These are phyloP conservation scores for Lordiphosa andalusiaca DNA, from an alignment of 2,888 invertebrate species.

Conservation along the genomic window DNA sequence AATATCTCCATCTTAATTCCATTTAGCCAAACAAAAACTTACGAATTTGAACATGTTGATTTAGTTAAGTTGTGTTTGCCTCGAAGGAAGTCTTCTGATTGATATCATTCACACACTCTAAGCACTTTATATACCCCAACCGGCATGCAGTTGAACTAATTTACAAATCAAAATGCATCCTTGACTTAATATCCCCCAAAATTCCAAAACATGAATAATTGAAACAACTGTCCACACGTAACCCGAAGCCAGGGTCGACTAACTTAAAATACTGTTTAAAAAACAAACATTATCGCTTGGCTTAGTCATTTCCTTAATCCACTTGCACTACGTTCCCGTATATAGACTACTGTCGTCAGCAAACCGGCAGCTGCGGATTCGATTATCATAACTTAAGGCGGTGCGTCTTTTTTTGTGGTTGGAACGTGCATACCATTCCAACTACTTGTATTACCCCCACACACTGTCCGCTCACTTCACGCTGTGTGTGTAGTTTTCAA, in stretches of 20 bases:
- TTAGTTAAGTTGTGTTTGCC: constrained; percentile 18
- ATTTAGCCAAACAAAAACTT: constrained; percentile 36
- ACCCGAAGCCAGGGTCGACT: constrained; percentile 17
- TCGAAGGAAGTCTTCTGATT: constrained; percentile 29
- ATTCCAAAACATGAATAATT: not conserved
- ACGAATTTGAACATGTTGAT: constrained; percentile 77
- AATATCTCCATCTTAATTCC: not conserved
- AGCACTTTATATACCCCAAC: constrained; percentile 24
- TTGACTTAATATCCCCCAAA: constrained; percentile 7
- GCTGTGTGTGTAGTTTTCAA: constrained; percentile 24
- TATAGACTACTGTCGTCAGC: constrained; percentile 43
- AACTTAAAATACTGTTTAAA: constrained; percentile 2
- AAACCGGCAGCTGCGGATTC: constrained; percentile 29
- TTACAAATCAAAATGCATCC: constrained; percentile 15
- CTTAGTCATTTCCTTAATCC: constrained; percentile 15
- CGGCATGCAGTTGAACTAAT: not conserved
- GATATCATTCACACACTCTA: constrained; percentile 4
- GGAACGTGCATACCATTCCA: constrained; percentile 31
- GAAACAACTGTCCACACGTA: constrained; percentile 24
- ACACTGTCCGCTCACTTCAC: not conserved
- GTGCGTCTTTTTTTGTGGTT: constrained; percentile 16
- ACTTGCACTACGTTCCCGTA: constrained; percentile 8
- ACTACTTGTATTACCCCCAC: constrained; percentile 17
- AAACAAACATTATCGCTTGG: not conserved
- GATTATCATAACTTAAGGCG: constrained; percentile 55